These are phyloP conservation scores for Dicranocentrus wangi DNA, from an alignment of 2,888 invertebrate species.

Conservation along the genomic window DNA sequence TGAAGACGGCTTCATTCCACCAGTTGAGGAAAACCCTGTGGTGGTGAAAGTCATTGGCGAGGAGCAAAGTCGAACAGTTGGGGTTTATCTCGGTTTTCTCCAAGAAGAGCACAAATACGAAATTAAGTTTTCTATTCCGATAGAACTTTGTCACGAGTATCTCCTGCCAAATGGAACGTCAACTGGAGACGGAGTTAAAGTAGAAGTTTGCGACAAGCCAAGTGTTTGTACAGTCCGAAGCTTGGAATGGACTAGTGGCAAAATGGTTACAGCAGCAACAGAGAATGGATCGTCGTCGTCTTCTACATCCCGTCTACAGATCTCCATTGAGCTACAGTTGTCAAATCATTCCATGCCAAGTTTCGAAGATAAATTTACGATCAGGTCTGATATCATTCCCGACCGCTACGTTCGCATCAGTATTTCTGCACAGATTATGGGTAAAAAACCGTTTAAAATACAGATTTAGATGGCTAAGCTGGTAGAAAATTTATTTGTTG, in stretches of 20 bases:
- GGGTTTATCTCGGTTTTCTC: constrained; percentile 70
- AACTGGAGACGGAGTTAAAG: constrained; percentile 20
- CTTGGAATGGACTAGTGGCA: constrained; percentile 53
- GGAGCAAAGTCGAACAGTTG: constrained; percentile 66
- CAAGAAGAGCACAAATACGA: constrained; percentile 71
- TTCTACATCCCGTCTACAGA: constrained; percentile 36
- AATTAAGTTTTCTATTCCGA: constrained; percentile 65
- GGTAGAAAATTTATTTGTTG: not conserved
- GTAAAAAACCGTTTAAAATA: constrained; percentile 59
- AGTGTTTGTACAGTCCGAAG: constrained; percentile 49
- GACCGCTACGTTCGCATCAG: constrained; percentile 65
- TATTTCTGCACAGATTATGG: constrained; percentile 69
- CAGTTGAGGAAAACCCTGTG: constrained; percentile 66
- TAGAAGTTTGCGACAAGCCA: constrained; percentile 48
- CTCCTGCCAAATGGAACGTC: constrained; percentile 36
- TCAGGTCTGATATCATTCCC: constrained; percentile 52
- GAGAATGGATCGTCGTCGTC: constrained; percentile 32
- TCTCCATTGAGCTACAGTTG: constrained; percentile 49
- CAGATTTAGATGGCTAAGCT: too few relatives aligned
- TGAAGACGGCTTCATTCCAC: constrained; percentile 61
- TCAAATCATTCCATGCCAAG: constrained; percentile 59
- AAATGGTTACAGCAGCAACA: not conserved
- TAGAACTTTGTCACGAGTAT: constrained; percentile 65
- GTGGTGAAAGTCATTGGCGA: constrained; percentile 65
- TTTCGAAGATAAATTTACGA: constrained; percentile 69